These are phyloP conservation scores for Drosophila rhopaloa DNA, from an alignment of 1,140 invertebrate species.

Conservation along the genomic window DNA sequence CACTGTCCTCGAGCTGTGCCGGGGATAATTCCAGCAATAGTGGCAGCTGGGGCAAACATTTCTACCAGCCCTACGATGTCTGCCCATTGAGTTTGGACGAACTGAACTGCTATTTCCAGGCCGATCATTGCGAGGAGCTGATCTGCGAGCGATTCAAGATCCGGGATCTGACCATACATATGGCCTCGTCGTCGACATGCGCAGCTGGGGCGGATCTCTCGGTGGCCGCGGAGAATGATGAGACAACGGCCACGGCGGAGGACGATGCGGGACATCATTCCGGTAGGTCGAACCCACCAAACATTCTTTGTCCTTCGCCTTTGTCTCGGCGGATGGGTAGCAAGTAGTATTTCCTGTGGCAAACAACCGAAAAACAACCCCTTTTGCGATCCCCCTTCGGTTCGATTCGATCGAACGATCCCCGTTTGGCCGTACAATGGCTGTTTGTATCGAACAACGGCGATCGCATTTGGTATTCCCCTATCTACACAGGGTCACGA, in stretches of 20 bases:
- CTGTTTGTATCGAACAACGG: conserved; percentile 22
- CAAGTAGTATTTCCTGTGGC: conserved; percentile 31
- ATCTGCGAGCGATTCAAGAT: conserved; percentile 82
- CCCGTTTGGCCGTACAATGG: not conserved
- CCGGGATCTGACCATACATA: conserved; percentile 61
- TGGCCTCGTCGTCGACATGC: conserved; percentile 22
- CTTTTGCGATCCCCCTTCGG: conserved; percentile 11
- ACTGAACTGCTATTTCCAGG: conserved; percentile 76
- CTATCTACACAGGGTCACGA: conserved; percentile 36
- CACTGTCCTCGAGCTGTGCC: conserved; percentile 67
- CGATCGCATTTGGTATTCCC: conserved; percentile 31
- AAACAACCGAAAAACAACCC: conserved; percentile 27
- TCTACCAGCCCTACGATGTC: conserved; percentile 75
- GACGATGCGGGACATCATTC: conserved; percentile 84
- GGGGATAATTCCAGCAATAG: conserved; percentile 76
- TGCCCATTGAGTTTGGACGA: conserved; percentile 74
- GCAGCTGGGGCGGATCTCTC: conserved; percentile 25
- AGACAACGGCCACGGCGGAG: conserved; percentile 50
- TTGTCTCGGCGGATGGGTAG: not conserved
- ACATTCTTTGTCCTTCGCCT: not conserved
- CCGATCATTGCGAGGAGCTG: conserved; percentile 77
- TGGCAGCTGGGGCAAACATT: conserved; percentile 85
- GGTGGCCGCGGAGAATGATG: conserved; percentile 14
- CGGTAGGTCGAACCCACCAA: conserved; percentile 53
- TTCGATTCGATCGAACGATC: conserved; percentile 21